phyloP scores from a whole-genome alignment of 2,888 invertebrate genomes.

The Drosophila neonasuta region DNA sequence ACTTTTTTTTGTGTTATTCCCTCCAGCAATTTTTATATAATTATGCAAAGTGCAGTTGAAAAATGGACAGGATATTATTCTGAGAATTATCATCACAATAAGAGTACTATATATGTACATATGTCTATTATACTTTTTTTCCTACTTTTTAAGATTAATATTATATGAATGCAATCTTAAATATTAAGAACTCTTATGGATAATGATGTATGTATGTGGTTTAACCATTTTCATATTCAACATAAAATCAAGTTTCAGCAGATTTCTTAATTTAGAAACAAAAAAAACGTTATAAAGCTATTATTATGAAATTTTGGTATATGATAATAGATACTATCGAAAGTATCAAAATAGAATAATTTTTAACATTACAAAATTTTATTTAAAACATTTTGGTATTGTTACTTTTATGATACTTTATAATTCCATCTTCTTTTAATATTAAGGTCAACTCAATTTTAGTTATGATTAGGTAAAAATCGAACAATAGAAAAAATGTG shows the following conservation, averaged over 20 bases:
- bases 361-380: no score
- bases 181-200: no score
- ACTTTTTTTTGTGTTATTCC: conserved; percentile 27
- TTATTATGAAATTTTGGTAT: background rate
- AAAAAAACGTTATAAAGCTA: background rate
- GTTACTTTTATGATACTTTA: no score
- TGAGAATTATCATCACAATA: conserved; percentile 9
- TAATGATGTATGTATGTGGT: no score
- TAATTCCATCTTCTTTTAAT: no score
- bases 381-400: no score
- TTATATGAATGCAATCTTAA: no score
- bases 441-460: no score
- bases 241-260: no score
- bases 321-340: background rate
- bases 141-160: background rate
- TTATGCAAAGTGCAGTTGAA: conserved; percentile 24
- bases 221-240: no score
- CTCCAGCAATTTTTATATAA: conserved; percentile 8
- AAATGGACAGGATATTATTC: conserved; percentile 8
- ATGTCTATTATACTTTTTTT: background rate
- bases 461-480: no score
- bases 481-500: no score
- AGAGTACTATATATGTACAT: background rate
- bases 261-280: background rate
- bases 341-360: background rate